A percentile compares a stretch with the other conserved stretches of the same genome.
Conservation (phyloP, 2,113 vertebrate species). For the Jacana jacana region DNA sequence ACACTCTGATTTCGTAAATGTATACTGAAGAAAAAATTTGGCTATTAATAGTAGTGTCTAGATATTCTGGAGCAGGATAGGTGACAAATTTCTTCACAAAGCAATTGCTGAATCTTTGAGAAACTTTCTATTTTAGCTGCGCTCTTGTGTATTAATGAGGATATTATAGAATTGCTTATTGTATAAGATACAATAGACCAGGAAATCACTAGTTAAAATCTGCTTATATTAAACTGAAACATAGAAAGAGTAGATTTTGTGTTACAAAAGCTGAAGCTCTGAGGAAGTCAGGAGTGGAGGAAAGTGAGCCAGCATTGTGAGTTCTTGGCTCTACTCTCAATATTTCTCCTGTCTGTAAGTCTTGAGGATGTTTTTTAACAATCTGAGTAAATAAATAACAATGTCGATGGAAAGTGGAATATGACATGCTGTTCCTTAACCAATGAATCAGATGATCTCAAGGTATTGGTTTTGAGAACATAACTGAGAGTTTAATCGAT, state of each 20-base stretch:
- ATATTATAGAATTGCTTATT: neutral
- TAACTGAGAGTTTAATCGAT: neutral
- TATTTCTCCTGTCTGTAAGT: neutral
- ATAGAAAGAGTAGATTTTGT: neutral
- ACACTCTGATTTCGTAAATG: neutral
- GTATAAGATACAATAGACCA: neutral
- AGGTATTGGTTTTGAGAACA: neutral
- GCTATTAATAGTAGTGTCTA: neutral
- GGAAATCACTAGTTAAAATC: neutral
- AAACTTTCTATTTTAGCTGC: neutral
- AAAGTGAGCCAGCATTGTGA: neutral
- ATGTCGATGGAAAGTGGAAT: neutral
- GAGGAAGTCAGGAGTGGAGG: neutral
- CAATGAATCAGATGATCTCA: neutral
- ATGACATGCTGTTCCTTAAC: neutral
- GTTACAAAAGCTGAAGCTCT: neutral
- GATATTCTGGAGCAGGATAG: neutral
- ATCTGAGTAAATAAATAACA: neutral
- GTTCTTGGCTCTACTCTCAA: neutral
- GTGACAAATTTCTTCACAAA: neutral
- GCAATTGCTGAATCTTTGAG: neutral
- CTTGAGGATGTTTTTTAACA: neutral
- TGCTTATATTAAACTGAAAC: neutral
- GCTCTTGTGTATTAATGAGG: neutral
- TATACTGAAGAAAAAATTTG: neutral